Percentiles rank a stretch among this genome's conserved stretches.
Conservation (phyloP, 2,113 vertebrate species). For the Rhegmatorhina hoffmannsi region DNA sequence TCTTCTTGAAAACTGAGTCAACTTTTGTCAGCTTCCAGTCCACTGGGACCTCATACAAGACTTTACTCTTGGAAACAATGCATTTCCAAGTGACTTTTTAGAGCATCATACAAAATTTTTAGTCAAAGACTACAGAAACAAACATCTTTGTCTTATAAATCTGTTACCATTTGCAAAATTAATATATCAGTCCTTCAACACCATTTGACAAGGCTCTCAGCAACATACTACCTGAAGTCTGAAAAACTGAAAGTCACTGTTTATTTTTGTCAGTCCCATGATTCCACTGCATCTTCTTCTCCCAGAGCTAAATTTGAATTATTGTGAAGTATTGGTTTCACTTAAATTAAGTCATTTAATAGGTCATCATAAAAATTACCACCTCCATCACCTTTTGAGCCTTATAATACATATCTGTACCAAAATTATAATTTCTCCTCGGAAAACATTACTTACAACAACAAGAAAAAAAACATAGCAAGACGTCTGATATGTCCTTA, state of each 20-base stretch:
- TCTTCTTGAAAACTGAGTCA: not conserved
- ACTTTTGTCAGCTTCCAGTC: not conserved
- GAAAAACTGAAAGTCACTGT: not conserved
- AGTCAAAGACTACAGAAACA: not conserved
- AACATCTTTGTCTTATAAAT: not conserved
- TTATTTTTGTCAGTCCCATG: not conserved
- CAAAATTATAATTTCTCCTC: not conserved
- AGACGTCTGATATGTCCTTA: not conserved
- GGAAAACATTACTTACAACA: not conserved
- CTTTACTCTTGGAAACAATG: not conserved
- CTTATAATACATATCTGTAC: not conserved
- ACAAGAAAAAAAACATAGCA: not conserved
- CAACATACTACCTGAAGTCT: not conserved
- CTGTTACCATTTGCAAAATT: not conserved
- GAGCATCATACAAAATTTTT: not conserved
- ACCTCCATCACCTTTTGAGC: not conserved
- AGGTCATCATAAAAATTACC: not conserved
- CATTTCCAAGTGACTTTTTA: not conserved
- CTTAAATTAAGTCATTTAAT: not conserved
- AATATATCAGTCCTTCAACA: not conserved
- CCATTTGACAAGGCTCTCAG: not conserved
- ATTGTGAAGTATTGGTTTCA: not conserved
- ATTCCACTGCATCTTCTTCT: not conserved
- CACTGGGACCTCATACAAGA: not conserved
- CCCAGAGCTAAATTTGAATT: not conserved